Evolutionary conservation across 2,113 vertebrate species (phyloP).

Genomic region (Lepisosteus oculatus): DNA sequence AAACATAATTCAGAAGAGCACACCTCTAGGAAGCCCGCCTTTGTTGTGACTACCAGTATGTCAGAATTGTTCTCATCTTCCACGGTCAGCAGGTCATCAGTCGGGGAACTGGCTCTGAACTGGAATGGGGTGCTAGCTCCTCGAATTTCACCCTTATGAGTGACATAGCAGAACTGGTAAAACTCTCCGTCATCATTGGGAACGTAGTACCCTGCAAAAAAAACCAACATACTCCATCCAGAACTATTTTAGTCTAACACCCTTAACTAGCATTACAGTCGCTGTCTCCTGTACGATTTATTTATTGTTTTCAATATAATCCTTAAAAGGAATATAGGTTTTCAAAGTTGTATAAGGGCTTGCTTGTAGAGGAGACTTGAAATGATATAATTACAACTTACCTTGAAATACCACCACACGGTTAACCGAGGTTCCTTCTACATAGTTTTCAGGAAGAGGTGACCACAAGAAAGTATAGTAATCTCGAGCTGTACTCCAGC

Average conservation of each 20-base stretch:
- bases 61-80: constrained; percentile 96
- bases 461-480: constrained; percentile 99
- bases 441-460: constrained; percentile 87
- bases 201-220: constrained; percentile 84
- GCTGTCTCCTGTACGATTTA: too few relatives aligned
- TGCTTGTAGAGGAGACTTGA: not conserved
- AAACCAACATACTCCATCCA: constrained; percentile 12
- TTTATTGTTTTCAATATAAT: too few relatives aligned
- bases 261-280: too few relatives aligned
- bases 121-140: constrained; percentile 98
- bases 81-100: constrained; percentile 92
- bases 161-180: constrained; percentile 98
- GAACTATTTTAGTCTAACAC: too few relatives aligned
- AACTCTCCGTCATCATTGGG: constrained; percentile 97
- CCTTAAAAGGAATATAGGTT: too few relatives aligned
- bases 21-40: constrained; percentile 93
- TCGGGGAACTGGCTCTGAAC: constrained; percentile 85
- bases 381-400: constrained; percentile 46
- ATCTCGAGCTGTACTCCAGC: constrained; percentile 97
- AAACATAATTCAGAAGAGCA: not conserved
- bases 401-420: constrained; percentile 93
- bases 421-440: constrained; percentile 84
- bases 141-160: constrained; percentile 95
- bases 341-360: too few relatives aligned
- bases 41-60: constrained; percentile 96